These are phyloP conservation scores for Hirudinaria manillensis DNA, from an alignment of 2,888 invertebrate species.

Conservation along the genomic window DNA sequence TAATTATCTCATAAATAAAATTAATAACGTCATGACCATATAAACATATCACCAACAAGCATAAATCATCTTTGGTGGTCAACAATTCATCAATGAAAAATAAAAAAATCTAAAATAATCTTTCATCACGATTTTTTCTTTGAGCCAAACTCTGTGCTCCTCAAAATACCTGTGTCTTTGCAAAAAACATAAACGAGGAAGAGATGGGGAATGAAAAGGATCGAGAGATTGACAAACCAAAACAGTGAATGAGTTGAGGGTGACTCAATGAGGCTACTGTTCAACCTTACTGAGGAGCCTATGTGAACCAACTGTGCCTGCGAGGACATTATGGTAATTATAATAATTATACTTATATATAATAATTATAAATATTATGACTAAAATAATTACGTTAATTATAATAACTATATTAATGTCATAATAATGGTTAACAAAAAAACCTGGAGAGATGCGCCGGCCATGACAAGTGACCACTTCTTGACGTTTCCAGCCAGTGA, in stretches of 20 bases:
- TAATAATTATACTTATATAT: not conserved
- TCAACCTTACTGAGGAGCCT: not conserved
- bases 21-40: no score
- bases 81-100: no score
- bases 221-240: slow-evolving; percentile 17
- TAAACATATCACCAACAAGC: no score
- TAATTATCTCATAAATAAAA: no score
- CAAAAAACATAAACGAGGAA: not conserved
- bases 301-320: slow-evolving; percentile 30
- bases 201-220: slow-evolving; percentile 24
- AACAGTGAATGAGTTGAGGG: slow-evolving; percentile 8
- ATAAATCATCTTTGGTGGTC: no score
- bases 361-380: no score
- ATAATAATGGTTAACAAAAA: not conserved
- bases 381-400: no score
- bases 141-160: no score
- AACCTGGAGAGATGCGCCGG: slow-evolving; percentile 50
- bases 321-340: not conserved
- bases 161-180: not conserved
- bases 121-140: no score
- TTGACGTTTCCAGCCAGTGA: slow-evolving; percentile 42
- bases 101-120: no score
- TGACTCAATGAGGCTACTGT: not conserved
- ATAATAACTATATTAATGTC: no score
- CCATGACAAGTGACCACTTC: slow-evolving; percentile 47